These are phyloP conservation scores for Frankliniella fusca DNA, from an alignment of 2,888 invertebrate genomes.

Conservation along the genomic window DNA sequence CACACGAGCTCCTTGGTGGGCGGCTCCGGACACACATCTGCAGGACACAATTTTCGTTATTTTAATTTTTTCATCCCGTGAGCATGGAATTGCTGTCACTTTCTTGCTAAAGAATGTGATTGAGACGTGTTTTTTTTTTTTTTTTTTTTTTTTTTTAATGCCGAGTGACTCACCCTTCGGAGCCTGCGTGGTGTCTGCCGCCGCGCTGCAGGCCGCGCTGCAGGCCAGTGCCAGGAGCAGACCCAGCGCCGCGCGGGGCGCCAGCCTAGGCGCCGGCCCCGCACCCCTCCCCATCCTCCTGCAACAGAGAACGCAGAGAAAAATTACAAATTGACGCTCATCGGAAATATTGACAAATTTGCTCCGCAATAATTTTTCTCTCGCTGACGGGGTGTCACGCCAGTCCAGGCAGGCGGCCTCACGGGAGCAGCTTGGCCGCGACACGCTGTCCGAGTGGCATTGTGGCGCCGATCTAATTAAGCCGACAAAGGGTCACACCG, in stretches of 20 bases:
- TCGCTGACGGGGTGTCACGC: too few species aligned
- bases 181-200: not conserved
- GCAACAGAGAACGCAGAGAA: not conserved
- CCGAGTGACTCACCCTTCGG: not conserved
- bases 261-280: not conserved
- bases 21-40: constrained; percentile 35
- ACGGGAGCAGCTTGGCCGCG: too few species aligned
- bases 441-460: too few species aligned
- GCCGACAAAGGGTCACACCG: not conserved
- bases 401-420: too few species aligned
- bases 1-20: constrained; percentile 40
- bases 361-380: not conserved
- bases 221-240: constrained; percentile 14
- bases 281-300: not conserved
- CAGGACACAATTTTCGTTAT: constrained; percentile 6
- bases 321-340: not conserved
- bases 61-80: too few species aligned
- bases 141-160: too few species aligned
- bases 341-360: not conserved
- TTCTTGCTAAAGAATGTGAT: too few species aligned
- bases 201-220: not conserved
- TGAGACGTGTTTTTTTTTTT: too few species aligned
- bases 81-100: too few species aligned
- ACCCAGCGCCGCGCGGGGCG: not conserved
- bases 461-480: not conserved